Evolutionary conservation across 2,113 vertebrate genomes (phyloP).

Genomic region (Rana temporaria): DNA sequence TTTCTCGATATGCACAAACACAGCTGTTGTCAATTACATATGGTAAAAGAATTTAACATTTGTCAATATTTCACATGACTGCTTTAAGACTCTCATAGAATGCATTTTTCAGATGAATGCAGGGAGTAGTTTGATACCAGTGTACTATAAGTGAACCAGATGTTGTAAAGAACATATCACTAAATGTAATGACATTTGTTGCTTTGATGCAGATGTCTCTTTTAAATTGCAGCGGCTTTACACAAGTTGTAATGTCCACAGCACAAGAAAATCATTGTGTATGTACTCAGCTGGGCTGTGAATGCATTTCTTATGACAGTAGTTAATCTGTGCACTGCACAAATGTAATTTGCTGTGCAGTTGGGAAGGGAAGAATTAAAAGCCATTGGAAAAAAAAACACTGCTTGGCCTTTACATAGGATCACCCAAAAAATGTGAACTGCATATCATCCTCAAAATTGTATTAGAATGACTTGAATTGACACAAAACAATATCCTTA

Average conservation of each 20-base stretch:
- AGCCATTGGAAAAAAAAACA: too few relatives aligned
- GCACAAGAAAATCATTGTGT: conserved; percentile 23
- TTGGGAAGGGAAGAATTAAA: neutral
- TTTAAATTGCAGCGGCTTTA: conserved; percentile 24
- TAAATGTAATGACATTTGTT: conserved; percentile 17
- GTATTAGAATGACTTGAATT: too few relatives aligned
- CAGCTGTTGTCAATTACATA: conserved; percentile 67
- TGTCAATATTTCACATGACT: conserved; percentile 52
- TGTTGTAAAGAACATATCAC: conserved; percentile 30
- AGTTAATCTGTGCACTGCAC: neutral
- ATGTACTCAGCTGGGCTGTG: conserved; percentile 20
- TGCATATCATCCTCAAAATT: too few relatives aligned
- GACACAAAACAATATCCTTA: too few relatives aligned
- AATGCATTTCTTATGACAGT: conserved; percentile 19
- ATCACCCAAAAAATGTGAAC: too few relatives aligned
- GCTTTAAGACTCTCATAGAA: conserved; percentile 38
- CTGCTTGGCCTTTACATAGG: too few relatives aligned
- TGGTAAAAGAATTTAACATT: conserved; percentile 54
- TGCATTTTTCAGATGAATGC: conserved; percentile 33
- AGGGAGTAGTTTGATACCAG: conserved; percentile 28
- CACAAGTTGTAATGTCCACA: conserved; percentile 21
- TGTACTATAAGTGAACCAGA: conserved; percentile 47
- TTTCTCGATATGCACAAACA: conserved; percentile 59
- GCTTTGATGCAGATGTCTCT: conserved; percentile 44
- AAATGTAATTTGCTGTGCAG: neutral